A percentile compares a stretch with the other conserved stretches of the same genome.
Evolutionary conservation across 2,888 invertebrate genomes (phyloP).

Genomic region (Atethmia centrago): DNA sequence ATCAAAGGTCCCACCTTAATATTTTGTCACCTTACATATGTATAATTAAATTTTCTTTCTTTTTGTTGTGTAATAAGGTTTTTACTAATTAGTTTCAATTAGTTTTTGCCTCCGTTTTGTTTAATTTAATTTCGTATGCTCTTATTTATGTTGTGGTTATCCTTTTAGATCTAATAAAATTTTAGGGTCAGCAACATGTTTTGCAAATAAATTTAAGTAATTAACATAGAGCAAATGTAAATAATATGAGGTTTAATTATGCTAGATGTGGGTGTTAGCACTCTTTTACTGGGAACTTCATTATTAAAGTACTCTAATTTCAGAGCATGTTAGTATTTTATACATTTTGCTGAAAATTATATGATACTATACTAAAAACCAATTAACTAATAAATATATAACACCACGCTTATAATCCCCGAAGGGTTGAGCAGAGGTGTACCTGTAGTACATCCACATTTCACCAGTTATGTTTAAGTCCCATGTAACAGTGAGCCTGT

Average conservation of each 20-base stretch:
- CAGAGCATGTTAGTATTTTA: not conserved
- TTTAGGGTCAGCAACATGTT: constrained; percentile 44
- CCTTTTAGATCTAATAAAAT: constrained; percentile 23
- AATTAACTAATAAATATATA: no score
- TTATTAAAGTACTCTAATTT: constrained; percentile 10
- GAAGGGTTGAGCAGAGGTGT: no score
- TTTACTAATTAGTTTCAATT: constrained; percentile 52
- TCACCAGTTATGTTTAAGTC: no score
- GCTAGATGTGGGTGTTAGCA: constrained; percentile 18
- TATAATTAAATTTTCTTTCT: constrained; percentile 40
- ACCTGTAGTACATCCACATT: no score
- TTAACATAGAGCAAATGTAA: constrained; percentile 25
- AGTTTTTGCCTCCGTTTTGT: constrained; percentile 48
- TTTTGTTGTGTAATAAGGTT: constrained; percentile 27
- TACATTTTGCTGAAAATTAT: not conserved
- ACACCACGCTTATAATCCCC: no score
- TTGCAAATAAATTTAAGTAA: constrained; percentile 35
- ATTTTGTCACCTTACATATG: constrained; percentile 49
- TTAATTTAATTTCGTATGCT: constrained; percentile 51
- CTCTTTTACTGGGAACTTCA: not conserved
- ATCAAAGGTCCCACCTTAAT: constrained; percentile 4
- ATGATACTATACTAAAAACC: not conserved
- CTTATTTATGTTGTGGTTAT: constrained; percentile 51
- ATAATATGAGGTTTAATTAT: constrained; percentile 38
- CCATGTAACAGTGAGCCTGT: no score